These are phyloP conservation scores for Nyctereutes procyonoides DNA, from an alignment of 2,113 vertebrate genomes.

Conservation along the genomic window DNA sequence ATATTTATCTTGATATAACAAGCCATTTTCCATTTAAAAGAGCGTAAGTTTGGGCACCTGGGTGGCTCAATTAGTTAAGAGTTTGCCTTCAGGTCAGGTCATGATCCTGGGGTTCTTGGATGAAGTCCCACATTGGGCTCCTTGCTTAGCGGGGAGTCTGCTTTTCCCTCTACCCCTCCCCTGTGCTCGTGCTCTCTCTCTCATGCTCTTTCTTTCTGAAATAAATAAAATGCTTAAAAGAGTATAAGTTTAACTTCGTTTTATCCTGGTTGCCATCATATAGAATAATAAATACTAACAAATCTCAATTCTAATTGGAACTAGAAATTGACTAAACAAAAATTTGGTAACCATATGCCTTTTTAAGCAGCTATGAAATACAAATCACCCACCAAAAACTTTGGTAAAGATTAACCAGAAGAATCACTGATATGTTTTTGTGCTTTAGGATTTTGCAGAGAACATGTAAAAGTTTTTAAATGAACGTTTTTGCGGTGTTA, in stretches of 20 bases:
- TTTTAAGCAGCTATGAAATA: constrained; percentile 80
- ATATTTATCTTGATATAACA: constrained; percentile 19
- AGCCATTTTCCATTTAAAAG: constrained; percentile 26
- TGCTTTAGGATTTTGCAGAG: constrained; percentile 76
- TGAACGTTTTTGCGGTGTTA: constrained; percentile 28
- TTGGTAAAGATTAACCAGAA: constrained; percentile 78
- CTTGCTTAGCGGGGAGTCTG: no score
- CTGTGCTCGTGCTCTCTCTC: no score
- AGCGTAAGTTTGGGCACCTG: background rate
- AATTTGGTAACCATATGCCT: constrained; percentile 67
- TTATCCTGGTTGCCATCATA: background rate
- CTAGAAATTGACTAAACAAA: background rate
- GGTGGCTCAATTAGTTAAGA: no score
- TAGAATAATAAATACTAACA: constrained; percentile 35
- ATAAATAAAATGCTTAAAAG: background rate
- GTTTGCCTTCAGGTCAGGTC: no score
- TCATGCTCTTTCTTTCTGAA: no score
- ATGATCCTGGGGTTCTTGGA: no score
- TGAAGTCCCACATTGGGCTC: no score
- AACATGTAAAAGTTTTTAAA: constrained; percentile 66
- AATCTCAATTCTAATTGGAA: constrained; percentile 28
- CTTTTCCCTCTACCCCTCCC: no score
- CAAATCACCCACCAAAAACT: constrained; percentile 83
- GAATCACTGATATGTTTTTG: constrained; percentile 21
- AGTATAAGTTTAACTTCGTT: background rate